Evolutionary conservation across 2,888 invertebrate species (phyloP).

Genomic region (Scelioninae gen. 1): DNA sequence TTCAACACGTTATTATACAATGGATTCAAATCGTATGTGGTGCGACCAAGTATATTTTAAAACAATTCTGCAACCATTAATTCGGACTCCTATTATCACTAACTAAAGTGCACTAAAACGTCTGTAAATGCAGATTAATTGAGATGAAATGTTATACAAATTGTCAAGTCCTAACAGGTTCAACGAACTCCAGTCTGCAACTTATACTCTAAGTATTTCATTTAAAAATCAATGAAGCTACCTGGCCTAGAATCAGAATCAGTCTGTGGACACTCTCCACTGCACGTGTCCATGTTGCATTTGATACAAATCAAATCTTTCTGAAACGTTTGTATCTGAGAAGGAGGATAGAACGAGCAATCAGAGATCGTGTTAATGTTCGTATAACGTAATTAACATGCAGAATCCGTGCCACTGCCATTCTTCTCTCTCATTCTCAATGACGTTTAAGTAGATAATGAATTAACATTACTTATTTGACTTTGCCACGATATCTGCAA

Average conservation of each 20-base stretch:
- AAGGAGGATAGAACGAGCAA: constrained; percentile 28
- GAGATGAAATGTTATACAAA: constrained; percentile 36
- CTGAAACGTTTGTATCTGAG: neutral
- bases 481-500: constrained; percentile 12
- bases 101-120: constrained; percentile 21
- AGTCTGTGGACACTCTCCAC: constrained; percentile 27
- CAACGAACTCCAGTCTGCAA: constrained; percentile 58
- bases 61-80: constrained; percentile 32
- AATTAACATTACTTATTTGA: constrained; percentile 42
- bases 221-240: constrained; percentile 69
- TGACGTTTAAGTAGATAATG: constrained; percentile 31
- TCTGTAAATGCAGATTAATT: constrained; percentile 28
- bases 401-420: constrained; percentile 58
- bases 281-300: constrained; percentile 48
- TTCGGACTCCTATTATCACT: constrained; percentile 14
- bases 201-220: constrained; percentile 32
- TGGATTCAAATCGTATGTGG: no score
- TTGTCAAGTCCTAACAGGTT: constrained; percentile 36
- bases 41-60: no score
- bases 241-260: constrained; percentile 64
- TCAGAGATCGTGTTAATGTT: constrained; percentile 42
- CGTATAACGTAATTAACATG: constrained; percentile 53
- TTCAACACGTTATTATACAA: no score
- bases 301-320: constrained; percentile 4
- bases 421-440: constrained; percentile 3